A percentile compares a stretch with the other conserved stretches of the same genome.
Evolutionary conservation across 1,140 invertebrate genomes (phyloP).

Genomic region (Asobara japonica): DNA sequence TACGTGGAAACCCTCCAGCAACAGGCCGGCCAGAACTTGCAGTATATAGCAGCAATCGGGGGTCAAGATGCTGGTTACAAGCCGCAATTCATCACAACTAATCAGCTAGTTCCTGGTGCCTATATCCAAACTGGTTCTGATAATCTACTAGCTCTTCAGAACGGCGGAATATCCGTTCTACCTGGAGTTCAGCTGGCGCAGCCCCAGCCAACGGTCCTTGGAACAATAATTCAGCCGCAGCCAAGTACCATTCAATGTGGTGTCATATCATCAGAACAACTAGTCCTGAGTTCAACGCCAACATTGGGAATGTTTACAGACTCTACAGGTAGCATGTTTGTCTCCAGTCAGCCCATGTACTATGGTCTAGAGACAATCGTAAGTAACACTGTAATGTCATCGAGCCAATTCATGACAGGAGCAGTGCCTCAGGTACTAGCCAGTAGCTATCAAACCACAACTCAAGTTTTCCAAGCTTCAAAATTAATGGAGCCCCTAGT

Average conservation of each 20-base stretch:
- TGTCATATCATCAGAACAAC: constrained; percentile 68
- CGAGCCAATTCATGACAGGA: constrained; percentile 81
- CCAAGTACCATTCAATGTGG: constrained; percentile 68
- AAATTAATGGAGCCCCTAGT: constrained; percentile 81
- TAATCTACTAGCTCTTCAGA: constrained; percentile 70
- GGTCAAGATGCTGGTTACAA: constrained; percentile 68
- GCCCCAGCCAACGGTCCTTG: constrained; percentile 69
- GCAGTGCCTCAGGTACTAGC: constrained; percentile 80
- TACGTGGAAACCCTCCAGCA: constrained; percentile 76
- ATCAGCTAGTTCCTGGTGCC: constrained; percentile 70
- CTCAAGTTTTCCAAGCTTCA: constrained; percentile 83
- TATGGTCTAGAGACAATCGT: constrained; percentile 85
- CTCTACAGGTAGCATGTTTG: constrained; percentile 75
- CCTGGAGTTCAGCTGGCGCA: constrained; percentile 67
- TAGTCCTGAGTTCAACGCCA: constrained; percentile 73
- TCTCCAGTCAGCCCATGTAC: constrained; percentile 79
- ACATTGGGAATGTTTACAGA: constrained; percentile 77
- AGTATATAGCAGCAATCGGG: constrained; percentile 75
- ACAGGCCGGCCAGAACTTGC: constrained; percentile 74
- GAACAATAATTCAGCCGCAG: constrained; percentile 73
- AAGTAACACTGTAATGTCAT: constrained; percentile 86
- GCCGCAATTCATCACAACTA: constrained; percentile 70
- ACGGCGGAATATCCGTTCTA: constrained; percentile 71
- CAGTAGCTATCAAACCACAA: constrained; percentile 83
- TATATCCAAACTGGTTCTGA: constrained; percentile 73